Evolutionary conservation across 2,888 invertebrate species (phyloP), one percentile per base, ranked within the genome.

Genomic region (Thysanoteuthis rhombus): DNA sequence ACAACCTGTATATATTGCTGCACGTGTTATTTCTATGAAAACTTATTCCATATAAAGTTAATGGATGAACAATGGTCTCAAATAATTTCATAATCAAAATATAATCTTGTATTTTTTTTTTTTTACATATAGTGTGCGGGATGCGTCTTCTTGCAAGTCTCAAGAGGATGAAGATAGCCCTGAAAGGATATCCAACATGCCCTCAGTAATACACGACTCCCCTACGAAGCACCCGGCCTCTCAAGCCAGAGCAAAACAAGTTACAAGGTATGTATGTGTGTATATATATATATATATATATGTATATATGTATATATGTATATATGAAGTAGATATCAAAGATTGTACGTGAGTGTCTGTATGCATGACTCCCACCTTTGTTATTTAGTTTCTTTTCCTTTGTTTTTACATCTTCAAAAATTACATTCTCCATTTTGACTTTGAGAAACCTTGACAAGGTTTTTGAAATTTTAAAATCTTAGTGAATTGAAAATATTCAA

Each of bases 81-180:
- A 8, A 47, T 6, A 47, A 16, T 47, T 22, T 16, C 19, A 47
- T 22, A 42, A n/a, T 42, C 19, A 16, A 45, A 58, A 19, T 91
- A 5, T 90, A 38, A 90, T 90, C 25, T 90, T 90, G 32, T 90
- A 28, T 25, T 90, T 0, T 38, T n/a, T 16, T n/a, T 16, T 16
- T 42, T 42, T 92, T n/a, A 1, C 38, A n/a, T 92, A 6, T 16
- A 92, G 92, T 92, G 92, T 92, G 45, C 92, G 92, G 40, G 92
- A 92, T 92, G 36, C 36, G 42, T 45, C 45, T 1, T 92, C 92
- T 45, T 92, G 92, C 42, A 92, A 92, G 28, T 92, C 92, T 45
- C 92, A 42, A 92, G 92, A 45, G 92, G 92, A 92, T 92, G 92
- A 92, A 92, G 92, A 92, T 40, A 92, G 92, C 32, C 92, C 92